phyloP scores from a whole-genome alignment of 92 coral and sea anemone species.

The Desmophyllum pertusum region DNA sequence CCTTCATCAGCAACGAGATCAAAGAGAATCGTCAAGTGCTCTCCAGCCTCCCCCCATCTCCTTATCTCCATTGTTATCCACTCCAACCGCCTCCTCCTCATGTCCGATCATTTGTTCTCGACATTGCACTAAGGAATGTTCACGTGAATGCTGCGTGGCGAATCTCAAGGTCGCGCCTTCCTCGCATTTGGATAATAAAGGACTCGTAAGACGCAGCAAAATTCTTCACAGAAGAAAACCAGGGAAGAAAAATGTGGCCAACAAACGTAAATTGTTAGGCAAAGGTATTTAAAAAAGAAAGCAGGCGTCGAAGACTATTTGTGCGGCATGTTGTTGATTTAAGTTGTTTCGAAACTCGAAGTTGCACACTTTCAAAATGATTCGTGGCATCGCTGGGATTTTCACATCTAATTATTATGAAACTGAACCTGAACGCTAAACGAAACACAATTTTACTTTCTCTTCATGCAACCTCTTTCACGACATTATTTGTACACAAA shows the following conservation, averaged over 20 bases:
- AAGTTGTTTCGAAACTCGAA: background rate
- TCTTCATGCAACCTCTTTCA: background rate
- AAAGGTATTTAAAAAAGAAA: conserved; percentile 4
- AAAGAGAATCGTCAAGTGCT: conserved; percentile 6
- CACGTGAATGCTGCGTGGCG: conserved; percentile 78
- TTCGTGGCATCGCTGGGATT: background rate
- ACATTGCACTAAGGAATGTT: conserved; percentile 79
- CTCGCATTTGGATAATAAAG: background rate
- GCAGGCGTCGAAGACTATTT: background rate
- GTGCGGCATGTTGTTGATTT: background rate
- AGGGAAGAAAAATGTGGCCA: conserved; percentile 5
- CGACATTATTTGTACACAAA: background rate
- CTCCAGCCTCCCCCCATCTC: conserved; percentile 69
- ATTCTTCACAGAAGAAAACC: conserved; percentile 28
- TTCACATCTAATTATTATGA: background rate
- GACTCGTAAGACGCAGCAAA: background rate
- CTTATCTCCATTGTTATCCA: conserved; percentile 41
- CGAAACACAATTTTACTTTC: background rate
- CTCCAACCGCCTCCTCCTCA: conserved; percentile 30
- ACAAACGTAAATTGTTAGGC: background rate
- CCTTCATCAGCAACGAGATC: conserved; percentile 5
- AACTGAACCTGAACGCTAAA: background rate
- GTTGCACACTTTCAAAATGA: background rate
- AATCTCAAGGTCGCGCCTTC: conserved; percentile 6
- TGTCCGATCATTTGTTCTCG: conserved; percentile 80